These are phyloP conservation scores for Desoria tigrina DNA, from an alignment of 2,888 invertebrate genomes.

Conservation along the genomic window DNA sequence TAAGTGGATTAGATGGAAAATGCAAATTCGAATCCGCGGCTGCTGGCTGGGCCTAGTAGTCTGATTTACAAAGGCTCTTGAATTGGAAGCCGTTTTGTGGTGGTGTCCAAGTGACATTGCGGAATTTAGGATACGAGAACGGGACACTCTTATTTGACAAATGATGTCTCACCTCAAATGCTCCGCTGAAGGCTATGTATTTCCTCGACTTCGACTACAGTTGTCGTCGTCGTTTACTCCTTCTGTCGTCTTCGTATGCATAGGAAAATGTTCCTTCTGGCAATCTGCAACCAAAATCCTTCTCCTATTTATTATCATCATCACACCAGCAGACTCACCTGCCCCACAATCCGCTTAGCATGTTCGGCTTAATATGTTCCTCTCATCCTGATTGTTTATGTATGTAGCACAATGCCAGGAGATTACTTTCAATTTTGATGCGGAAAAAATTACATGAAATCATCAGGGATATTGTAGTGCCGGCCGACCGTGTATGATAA, in stretches of 20 bases:
- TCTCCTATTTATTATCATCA: not conserved
- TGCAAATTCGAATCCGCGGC: not conserved
- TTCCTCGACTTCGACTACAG: not conserved
- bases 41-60: not conserved
- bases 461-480: not conserved
- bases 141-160: constrained; percentile 11
- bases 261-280: not conserved
- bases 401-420: constrained; percentile 19
- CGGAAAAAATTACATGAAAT: constrained; percentile 11
- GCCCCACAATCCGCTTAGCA: not conserved
- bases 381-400: constrained; percentile 11
- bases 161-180: constrained; percentile 18
- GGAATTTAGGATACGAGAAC: constrained; percentile 15
- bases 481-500: too few relatives aligned
- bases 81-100: not conserved
- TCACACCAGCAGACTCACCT: not conserved
- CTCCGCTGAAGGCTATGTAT: constrained; percentile 11
- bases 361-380: not conserved
- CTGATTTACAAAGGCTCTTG: too few relatives aligned
- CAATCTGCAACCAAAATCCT: not conserved
- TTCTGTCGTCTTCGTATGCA: not conserved
- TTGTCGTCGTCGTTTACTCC: constrained; percentile 2
- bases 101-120: constrained; percentile 11
- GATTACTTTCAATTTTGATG: constrained; percentile 26
- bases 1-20: too few relatives aligned